Conservation (phyloP, 2,888 invertebrate genomes). For the Microctonus hyperodae region DNA sequence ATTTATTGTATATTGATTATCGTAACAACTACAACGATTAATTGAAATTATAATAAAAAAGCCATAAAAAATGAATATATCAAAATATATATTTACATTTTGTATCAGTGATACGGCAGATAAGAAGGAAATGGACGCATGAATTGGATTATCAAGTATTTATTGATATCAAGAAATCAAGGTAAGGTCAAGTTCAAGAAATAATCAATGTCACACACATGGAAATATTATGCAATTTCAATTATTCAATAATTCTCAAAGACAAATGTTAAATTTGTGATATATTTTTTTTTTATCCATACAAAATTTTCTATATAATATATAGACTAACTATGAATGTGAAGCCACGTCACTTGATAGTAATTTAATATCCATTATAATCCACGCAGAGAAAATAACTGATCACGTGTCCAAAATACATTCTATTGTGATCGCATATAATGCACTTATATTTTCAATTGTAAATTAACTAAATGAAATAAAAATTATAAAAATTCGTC, state of each 20-base stretch:
- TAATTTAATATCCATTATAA: too few relatives aligned
- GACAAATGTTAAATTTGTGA: too few relatives aligned
- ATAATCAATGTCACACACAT: conserved; percentile 23
- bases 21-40: background rate
- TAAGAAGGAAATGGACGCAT: background rate
- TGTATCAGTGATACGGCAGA: background rate
- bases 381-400: too few relatives aligned
- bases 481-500: too few relatives aligned
- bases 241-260: background rate
- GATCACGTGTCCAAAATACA: too few relatives aligned
- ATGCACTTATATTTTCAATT: too few relatives aligned
- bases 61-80: background rate
- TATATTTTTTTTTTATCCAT: too few relatives aligned
- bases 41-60: background rate
- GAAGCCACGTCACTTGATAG: background rate
- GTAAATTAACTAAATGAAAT: too few relatives aligned
- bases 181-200: conserved; percentile 29
- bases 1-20: background rate
- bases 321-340: background rate
- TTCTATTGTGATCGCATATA: too few relatives aligned
- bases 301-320: too few relatives aligned
- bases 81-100: background rate
- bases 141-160: background rate
- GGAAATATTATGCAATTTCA: conserved; percentile 14
- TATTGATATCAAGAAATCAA: background rate